Base-by-base conservation (phyloP, 2,113 vertebrate genomes). In the Podiceps cristatus region DNA sequence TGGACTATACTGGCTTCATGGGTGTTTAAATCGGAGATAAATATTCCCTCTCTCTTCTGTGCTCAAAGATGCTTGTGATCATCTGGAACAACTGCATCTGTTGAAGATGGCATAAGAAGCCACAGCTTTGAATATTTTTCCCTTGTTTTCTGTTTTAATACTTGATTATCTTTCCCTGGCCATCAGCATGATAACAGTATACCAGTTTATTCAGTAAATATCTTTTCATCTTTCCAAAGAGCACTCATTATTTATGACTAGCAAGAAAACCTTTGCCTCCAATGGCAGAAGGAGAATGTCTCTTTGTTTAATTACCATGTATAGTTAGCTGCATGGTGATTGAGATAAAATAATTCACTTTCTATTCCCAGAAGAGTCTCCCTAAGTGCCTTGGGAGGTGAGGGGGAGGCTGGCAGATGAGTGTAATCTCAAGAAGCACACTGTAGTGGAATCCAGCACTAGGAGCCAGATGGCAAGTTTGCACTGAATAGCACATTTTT, bases 291-390 rank as follows among this genome's bases (percentile, higher is more conserved):
- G 88, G 83, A 96, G 96, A 98, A 88, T 66, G 94, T 93, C 93
- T 97, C 81, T 98, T 96, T 91, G 23, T 97, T 96, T 97, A 98
- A 98, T 98, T 97, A 96, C 97, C 71, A 91, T 98, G 96, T 96
- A 96, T 97, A 98, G 98, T 96, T 97, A 97, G 89, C 96, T 96
- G 91, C 94, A 93, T 90, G 96, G 94, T 93, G 77, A 63, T 91
- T 97, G 88, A 75, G 90, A 94, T 97, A 96, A 98, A 98, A 98
- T 96, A 96, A 98, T 98, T 97, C 91, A 96, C 91, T 96, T 96
- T 89, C 94, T 96, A 88, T 98, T 98, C 97, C 97, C 98, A 97
- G 97, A 98, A 97, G 96, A 98, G 88, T 96, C 93, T 98, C 91
- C 72, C 93, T 86, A 84, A 97, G 94, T 98, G 98, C 98, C 98